These are phyloP conservation scores for Romanogobio albipinnatus DNA, from an alignment of 2,113 vertebrate genomes.

Conservation along the genomic window DNA sequence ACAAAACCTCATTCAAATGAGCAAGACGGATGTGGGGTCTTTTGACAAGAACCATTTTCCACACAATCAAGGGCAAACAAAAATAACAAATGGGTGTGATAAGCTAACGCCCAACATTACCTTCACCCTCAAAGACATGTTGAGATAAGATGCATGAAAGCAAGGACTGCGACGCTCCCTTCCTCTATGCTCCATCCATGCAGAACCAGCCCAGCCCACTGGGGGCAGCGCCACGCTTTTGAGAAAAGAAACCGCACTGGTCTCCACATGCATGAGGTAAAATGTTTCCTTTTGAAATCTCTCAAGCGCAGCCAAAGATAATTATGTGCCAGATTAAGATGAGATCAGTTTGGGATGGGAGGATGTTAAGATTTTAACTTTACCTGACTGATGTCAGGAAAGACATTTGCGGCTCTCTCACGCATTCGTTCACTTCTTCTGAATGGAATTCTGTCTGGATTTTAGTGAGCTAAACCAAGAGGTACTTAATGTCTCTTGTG, in stretches of 20 bases:
- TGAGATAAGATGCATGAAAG: constrained; percentile 47
- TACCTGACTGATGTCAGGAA: constrained; percentile 8
- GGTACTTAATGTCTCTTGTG: constrained; percentile 4
- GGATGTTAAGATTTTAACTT: constrained; percentile 9
- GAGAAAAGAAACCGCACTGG: constrained; percentile 4
- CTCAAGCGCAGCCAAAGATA: background rate
- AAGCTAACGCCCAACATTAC: constrained; percentile 23
- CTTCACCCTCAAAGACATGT: constrained; percentile 27
- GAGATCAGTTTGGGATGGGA: background rate
- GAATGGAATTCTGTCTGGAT: constrained; percentile 12
- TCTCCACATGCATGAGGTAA: constrained; percentile 38
- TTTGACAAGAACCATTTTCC: background rate
- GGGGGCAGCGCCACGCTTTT: constrained; percentile 35
- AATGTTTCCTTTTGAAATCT: constrained; percentile 4
- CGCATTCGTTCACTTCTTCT: constrained; percentile 2
- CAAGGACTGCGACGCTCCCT: background rate
- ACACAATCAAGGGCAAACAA: constrained; percentile 43
- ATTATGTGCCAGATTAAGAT: background rate
- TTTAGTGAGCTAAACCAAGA: constrained; percentile 4
- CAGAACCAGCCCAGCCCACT: constrained; percentile 36
- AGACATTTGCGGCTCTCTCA: background rate
- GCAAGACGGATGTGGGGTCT: background rate
- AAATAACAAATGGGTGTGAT: constrained; percentile 41
- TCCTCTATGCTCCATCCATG: constrained; percentile 18
- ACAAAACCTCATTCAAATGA: background rate